These are phyloP conservation scores for Chiloscyllium plagiosum DNA, from an alignment of 2,113 vertebrate species.

Conservation along the genomic window DNA sequence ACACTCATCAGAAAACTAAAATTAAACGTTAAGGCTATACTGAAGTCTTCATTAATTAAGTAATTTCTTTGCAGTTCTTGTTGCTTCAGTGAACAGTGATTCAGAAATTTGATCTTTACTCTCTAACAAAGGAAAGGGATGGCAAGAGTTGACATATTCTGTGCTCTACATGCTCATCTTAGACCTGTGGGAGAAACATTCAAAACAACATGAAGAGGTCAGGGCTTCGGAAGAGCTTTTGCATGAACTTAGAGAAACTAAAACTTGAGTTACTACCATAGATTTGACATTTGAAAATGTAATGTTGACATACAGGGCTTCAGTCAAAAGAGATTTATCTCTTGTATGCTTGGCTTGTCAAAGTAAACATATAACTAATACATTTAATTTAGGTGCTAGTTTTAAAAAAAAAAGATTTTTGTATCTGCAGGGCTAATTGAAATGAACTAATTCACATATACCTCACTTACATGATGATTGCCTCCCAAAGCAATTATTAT, in stretches of 20 bases:
- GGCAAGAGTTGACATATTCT: conserved; percentile 58
- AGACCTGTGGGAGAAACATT: conserved; percentile 61
- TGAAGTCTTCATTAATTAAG: background rate
- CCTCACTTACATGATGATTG: conserved; percentile 28
- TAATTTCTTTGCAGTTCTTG: conserved; percentile 2
- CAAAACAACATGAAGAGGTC: conserved; percentile 62
- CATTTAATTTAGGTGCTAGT: conserved; percentile 3
- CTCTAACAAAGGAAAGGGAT: conserved; percentile 5
- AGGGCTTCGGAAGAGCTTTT: conserved; percentile 68
- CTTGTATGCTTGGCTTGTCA: background rate
- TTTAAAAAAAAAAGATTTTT: background rate
- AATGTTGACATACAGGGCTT: conserved; percentile 53
- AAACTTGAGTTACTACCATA: conserved; percentile 64
- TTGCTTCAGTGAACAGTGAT: background rate
- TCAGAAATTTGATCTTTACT: background rate
- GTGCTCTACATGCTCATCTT: conserved; percentile 56
- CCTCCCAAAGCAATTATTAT: conserved; percentile 37
- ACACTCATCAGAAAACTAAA: conserved; percentile 10
- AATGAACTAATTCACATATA: conserved; percentile 36
- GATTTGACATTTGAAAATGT: conserved; percentile 62
- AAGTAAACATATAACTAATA: conserved; percentile 27
- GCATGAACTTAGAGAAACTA: conserved; percentile 63
- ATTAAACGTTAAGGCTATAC: background rate
- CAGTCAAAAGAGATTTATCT: conserved; percentile 7
- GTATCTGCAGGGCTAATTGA: conserved; percentile 35